Conservation (phyloP, 1,140 invertebrate genomes). For the Fopius arisanus region DNA sequence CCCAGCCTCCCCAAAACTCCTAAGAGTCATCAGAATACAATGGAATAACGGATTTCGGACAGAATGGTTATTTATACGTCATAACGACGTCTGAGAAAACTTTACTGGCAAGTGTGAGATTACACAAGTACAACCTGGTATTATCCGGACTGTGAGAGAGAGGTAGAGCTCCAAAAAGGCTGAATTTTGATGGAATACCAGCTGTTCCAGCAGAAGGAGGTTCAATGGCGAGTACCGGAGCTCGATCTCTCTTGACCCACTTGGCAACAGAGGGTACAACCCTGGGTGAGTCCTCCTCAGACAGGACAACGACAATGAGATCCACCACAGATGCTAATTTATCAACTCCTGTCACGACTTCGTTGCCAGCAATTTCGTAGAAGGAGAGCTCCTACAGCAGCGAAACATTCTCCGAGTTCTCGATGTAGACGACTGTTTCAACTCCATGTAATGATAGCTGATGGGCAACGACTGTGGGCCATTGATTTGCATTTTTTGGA, state of each 20-base stretch:
- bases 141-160: conserved; percentile 73
- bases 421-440: conserved; percentile 74
- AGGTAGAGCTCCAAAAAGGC: conserved; percentile 78
- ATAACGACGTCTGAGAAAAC: conserved; percentile 81
- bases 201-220: conserved; percentile 75
- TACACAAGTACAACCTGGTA: conserved; percentile 87
- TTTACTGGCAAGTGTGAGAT: conserved; percentile 81
- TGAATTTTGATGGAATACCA: conserved; percentile 77
- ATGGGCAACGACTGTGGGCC: conserved; percentile 78
- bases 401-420: conserved; percentile 62
- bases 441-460: conserved; percentile 85
- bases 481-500: conserved; percentile 83
- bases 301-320: conserved; percentile 74
- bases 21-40: conserved; percentile 74
- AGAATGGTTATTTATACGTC: conserved; percentile 87
- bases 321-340: conserved; percentile 72
- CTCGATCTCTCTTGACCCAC: conserved; percentile 77
- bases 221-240: conserved; percentile 84
- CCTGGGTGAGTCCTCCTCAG: conserved; percentile 58
- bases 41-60: conserved; percentile 86
- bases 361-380: conserved; percentile 71
- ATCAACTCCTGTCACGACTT: conserved; percentile 64
- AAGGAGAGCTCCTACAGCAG: conserved; percentile 70
- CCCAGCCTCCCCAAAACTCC: conserved; percentile 35
- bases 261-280: conserved; percentile 63